Evolutionary conservation across 1,140 invertebrate species (phyloP).

Genomic region (Achatina immaculata): DNA sequence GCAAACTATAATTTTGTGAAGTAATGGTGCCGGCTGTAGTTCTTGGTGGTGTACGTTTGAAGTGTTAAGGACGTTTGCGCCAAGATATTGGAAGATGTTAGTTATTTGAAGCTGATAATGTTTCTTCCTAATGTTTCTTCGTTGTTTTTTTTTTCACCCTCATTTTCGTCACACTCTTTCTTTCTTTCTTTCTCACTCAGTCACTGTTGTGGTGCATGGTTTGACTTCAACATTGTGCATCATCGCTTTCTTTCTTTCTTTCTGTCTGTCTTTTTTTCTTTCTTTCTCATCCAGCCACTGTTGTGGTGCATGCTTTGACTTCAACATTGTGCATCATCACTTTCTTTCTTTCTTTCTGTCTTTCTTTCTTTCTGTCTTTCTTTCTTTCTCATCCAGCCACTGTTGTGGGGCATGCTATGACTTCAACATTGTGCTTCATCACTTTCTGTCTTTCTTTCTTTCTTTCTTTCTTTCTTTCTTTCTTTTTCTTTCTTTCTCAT

Average conservation of each 20-base stretch:
- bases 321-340: too few species aligned
- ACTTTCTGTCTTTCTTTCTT: slow-evolving; percentile 13
- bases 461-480: background rate
- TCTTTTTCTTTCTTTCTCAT: slow-evolving; percentile 3
- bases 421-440: background rate
- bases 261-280: background rate
- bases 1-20: too few species aligned
- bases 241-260: too few species aligned
- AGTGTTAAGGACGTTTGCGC: too few species aligned
- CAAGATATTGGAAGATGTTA: too few species aligned
- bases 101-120: too few species aligned
- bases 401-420: background rate
- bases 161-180: too few species aligned
- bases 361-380: too few species aligned
- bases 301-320: background rate
- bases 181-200: slow-evolving; percentile 7
- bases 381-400: slow-evolving; percentile 8
- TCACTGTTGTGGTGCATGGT: background rate
- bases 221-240: too few species aligned
- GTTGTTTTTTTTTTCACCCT: background rate
- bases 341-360: too few species aligned
- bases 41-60: too few species aligned
- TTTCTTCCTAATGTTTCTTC: slow-evolving; percentile 5
- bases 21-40: too few species aligned
- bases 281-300: slow-evolving; percentile 13